These are phyloP conservation scores for Plestiodon gilberti DNA, from an alignment of 2,113 vertebrate genomes.

Conservation along the genomic window DNA sequence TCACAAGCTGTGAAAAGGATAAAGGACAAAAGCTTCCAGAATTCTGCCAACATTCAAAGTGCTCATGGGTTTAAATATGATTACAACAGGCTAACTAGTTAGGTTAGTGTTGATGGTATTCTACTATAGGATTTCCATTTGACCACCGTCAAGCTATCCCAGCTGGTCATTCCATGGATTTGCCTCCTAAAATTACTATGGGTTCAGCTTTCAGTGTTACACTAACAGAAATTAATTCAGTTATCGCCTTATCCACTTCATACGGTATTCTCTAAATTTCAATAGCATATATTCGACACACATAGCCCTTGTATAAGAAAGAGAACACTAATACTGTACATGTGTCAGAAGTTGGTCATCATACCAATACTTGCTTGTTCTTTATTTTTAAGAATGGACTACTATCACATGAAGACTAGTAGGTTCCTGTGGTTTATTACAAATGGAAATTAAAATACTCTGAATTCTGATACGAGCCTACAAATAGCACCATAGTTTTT, in stretches of 20 bases:
- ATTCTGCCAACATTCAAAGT: background rate
- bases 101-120: background rate
- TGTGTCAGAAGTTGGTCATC: background rate
- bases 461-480: background rate
- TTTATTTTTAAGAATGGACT: background rate
- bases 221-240: background rate
- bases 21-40: background rate
- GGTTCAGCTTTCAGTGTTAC: background rate
- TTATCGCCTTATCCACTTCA: background rate
- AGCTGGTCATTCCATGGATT: background rate
- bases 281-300: background rate
- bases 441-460: background rate
- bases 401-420: background rate
- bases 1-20: rapidly evolving
- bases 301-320: background rate
- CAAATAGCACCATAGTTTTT: background rate
- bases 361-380: background rate
- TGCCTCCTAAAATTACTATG: background rate
- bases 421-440: background rate
- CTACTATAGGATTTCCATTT: background rate
- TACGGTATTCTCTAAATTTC: constrained; percentile 22
- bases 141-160: background rate
- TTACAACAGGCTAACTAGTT: background rate
- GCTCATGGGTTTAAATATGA: background rate
- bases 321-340: background rate